Evolutionary conservation across 2,797 vertebrate genomes (phyloP), one percentile per base, ranked within the genome.

Genomic region (Scarus forsteni): DNA sequence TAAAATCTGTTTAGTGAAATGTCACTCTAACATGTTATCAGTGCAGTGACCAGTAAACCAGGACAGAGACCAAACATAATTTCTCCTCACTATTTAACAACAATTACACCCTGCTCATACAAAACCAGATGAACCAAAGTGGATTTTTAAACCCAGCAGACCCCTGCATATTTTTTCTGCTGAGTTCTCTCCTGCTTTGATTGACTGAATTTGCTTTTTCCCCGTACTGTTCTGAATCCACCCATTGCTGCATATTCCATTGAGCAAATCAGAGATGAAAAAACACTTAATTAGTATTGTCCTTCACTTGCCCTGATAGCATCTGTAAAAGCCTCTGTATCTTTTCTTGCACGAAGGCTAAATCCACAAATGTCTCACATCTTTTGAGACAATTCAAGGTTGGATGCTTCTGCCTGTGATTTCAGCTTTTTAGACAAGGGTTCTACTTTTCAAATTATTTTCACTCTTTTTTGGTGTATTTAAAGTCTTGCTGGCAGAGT

Each of bases 251-350:
- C 66, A 70, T 75, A 60, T 66, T 66, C 40, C 52, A 52, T 65
- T 53, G 61, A 39, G 11, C 71, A 49, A 82, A 76, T 48, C 15
- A 36, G 54, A 82, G 71, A 67, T 74, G 54, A 62, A 77, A 60
- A 64, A 63, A 11, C 40, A 14, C 51, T 73, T 60, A 35, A 56
- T 14, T 62, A 57, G 50, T 55, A 42, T 18, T 51, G 74, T 71
- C 78, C 79, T 79, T 73, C 46, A 58, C 40, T 44, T 63, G 59
- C 66, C 69, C 78, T 43, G 48, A 81, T 51, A 75, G 56, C 54
- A 70, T 56, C 42, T 1, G 1, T 19, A 16, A 57, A 81, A 73
- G 57, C 58, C 13, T 56, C 38, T 57, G 1, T 63, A 79, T 71
- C 59, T 56, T n/a, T 6, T 6, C 35, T 19, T 10, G 6, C 45